These are phyloP conservation scores for Acropternis orthonyx DNA, from an alignment of 2,797 vertebrate species.

Conservation along the genomic window DNA sequence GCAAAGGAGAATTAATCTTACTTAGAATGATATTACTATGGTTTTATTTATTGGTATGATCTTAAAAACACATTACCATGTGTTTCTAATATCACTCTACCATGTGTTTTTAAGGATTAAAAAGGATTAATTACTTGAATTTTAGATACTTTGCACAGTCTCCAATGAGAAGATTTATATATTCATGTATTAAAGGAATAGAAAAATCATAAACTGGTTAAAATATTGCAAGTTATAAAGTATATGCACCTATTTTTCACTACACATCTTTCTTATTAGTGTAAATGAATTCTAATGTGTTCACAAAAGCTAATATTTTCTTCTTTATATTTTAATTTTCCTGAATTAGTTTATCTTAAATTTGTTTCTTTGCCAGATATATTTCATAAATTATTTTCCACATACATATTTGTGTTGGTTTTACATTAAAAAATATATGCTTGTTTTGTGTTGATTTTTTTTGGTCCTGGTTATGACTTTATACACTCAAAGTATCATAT, in stretches of 20 bases:
- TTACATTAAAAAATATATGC: slow-evolving; percentile 5
- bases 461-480: not conserved
- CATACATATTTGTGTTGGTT: not conserved
- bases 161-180: not conserved
- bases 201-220: not conserved
- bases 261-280: not conserved
- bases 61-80: not conserved
- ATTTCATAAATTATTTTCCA: slow-evolving; percentile 31
- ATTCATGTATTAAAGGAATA: not conserved
- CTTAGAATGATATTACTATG: not conserved
- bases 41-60: not conserved
- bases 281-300: not conserved
- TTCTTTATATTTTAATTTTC: not conserved
- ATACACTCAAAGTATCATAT: not conserved
- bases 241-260: not conserved
- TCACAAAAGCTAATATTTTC: not conserved
- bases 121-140: not conserved
- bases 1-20: not conserved
- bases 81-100: not conserved
- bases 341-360: not conserved
- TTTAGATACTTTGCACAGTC: not conserved
- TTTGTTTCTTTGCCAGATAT: not conserved
- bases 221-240: not conserved
- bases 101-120: not conserved
- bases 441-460: not conserved